Conservation (phyloP, 2,888 invertebrate species). For the Caenorhabditis becei region DNA sequence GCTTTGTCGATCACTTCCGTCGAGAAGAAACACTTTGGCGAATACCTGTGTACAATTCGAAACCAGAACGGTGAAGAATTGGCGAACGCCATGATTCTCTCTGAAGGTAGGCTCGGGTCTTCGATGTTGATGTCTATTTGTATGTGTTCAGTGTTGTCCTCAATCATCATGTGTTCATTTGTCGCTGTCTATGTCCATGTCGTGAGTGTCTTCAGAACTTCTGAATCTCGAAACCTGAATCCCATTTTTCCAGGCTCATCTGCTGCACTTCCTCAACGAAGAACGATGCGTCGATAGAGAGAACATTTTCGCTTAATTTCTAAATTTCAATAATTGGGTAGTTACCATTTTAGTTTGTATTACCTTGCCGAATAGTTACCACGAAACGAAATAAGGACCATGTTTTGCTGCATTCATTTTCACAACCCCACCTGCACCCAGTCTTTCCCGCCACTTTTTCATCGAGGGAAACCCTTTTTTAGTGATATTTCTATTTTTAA, state of each 20-base stretch:
- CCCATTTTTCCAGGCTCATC: slow-evolving; percentile 68
- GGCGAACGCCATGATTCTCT: slow-evolving; percentile 74
- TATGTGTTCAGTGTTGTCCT: slow-evolving; percentile 42
- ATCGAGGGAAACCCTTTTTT: background rate
- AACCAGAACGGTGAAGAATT: slow-evolving; percentile 78
- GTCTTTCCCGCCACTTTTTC: slow-evolving; percentile 11
- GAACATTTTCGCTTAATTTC: slow-evolving; percentile 60
- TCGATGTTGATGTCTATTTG: slow-evolving; percentile 7
- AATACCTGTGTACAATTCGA: slow-evolving; percentile 77
- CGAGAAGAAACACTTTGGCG: slow-evolving; percentile 73
- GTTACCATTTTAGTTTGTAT: slow-evolving; percentile 52
- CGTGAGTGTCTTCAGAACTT: slow-evolving; percentile 41
- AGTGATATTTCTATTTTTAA: background rate
- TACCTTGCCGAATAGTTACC: slow-evolving; percentile 59
- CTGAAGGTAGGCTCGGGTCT: slow-evolving; percentile 69
- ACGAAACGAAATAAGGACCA: slow-evolving; percentile 55
- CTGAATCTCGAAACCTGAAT: background rate
- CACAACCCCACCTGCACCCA: slow-evolving; percentile 2
- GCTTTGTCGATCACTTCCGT: slow-evolving; percentile 69
- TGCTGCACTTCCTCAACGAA: slow-evolving; percentile 73
- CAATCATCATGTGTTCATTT: slow-evolving; percentile 18
- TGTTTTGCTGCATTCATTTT: slow-evolving; percentile 13
- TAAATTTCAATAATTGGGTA: slow-evolving; percentile 50
- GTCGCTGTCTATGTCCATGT: slow-evolving; percentile 31
- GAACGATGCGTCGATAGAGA: slow-evolving; percentile 66